phyloP scores from a whole-genome alignment of 2,888 invertebrate species.

The Cactoblastis cactorum region DNA sequence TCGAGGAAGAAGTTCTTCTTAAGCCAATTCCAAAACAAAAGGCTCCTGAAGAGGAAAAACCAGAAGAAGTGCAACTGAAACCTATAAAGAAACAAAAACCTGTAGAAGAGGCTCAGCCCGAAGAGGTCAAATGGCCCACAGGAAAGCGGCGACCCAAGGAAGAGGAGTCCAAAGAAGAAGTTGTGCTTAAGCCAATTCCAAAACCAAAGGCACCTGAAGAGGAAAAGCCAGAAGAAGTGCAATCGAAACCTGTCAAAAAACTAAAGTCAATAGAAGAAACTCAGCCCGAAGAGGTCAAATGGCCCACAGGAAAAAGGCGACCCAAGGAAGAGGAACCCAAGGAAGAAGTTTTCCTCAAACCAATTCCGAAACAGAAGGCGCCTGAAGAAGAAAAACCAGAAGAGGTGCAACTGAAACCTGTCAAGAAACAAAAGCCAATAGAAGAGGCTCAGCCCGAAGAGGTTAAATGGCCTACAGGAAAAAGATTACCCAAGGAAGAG shows the following conservation, averaged over 20 bases:
- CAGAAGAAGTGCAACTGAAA: not conserved
- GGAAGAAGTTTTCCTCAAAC: slow-evolving; percentile 70
- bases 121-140: slow-evolving; percentile 41
- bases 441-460: slow-evolving; percentile 51
- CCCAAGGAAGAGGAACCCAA: slow-evolving; percentile 39
- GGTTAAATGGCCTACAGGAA: slow-evolving; percentile 34
- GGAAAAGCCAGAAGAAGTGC: slow-evolving; percentile 32
- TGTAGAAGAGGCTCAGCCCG: slow-evolving; percentile 36
- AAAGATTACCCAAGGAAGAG: slow-evolving; percentile 33
- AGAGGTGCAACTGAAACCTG: slow-evolving; percentile 38
- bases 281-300: slow-evolving; percentile 46
- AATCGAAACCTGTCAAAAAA: slow-evolving; percentile 25
- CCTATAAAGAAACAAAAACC: not conserved
- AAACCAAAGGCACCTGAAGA: slow-evolving; percentile 36
- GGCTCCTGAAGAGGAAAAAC: not conserved
- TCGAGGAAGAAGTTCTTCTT: not conserved
- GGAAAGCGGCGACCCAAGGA: slow-evolving; percentile 31
- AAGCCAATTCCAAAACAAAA: not conserved
- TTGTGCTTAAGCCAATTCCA: slow-evolving; percentile 45
- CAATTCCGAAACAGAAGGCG: slow-evolving; percentile 36
- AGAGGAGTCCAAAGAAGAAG: slow-evolving; percentile 52
- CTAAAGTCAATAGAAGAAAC: slow-evolving; percentile 39
- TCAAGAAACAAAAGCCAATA: slow-evolving; percentile 37
- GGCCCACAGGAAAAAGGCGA: slow-evolving; percentile 34
- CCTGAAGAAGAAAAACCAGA: slow-evolving; percentile 41